These are phyloP conservation scores for Tangara arthus DNA, from an alignment of 2,797 vertebrate species.

Conservation along the genomic window DNA sequence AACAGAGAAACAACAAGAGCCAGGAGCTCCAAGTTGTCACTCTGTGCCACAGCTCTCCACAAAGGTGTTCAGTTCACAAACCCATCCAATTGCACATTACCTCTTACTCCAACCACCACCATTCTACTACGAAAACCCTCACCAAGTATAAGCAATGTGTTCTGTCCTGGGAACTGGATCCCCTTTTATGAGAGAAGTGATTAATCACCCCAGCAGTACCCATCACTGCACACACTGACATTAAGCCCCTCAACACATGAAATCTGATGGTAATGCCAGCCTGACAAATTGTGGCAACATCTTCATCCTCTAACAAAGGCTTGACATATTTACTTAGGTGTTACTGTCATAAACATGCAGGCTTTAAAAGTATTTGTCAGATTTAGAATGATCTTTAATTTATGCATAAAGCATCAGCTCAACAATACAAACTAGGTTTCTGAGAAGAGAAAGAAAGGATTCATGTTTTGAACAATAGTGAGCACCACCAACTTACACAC, in stretches of 20 bases:
- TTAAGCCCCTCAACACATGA: not conserved
- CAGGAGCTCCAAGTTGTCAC: not conserved
- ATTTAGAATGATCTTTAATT: not conserved
- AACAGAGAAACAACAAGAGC: not conserved
- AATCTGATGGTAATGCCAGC: accelerated
- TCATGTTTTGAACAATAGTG: not conserved
- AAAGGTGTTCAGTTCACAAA: not conserved
- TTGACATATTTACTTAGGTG: not conserved
- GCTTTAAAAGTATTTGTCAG: not conserved
- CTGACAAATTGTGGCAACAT: not conserved
- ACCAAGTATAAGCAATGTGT: accelerated
- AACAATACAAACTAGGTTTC: not conserved
- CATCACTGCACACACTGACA: not conserved
- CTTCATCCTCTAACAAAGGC: not conserved
- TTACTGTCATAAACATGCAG: not conserved
- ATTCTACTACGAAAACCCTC: not conserved
- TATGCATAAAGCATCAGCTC: not conserved
- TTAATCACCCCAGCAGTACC: not conserved
- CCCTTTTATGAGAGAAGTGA: not conserved
- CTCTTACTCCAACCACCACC: not conserved
- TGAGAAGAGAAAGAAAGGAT: not conserved
- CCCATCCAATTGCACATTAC: accelerated
- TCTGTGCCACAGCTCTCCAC: accelerated
- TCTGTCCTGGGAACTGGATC: not conserved
- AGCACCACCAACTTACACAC: not conserved